Conservation (phyloP, 2,888 invertebrate species). For the Diarsia rubi region DNA sequence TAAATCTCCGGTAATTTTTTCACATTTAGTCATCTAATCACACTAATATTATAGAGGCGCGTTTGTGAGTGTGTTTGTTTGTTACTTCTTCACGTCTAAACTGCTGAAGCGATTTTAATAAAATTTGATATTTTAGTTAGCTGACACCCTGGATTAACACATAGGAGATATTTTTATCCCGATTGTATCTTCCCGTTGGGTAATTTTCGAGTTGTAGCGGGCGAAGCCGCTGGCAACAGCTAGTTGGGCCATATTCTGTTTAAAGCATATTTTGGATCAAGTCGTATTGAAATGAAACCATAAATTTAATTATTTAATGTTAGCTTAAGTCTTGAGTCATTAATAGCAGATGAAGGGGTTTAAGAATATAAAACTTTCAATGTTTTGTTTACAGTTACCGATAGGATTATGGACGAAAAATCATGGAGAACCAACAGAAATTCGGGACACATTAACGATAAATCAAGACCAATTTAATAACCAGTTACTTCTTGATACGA, state of each 20-base stretch:
- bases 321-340: background rate
- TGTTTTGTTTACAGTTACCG: conserved; percentile 62
- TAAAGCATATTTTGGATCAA: background rate
- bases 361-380: background rate
- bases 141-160: too few relatives aligned
- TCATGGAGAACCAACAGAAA: conserved; percentile 94
- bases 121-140: too few relatives aligned
- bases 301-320: background rate
- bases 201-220: too few relatives aligned
- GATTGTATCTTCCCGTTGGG: too few relatives aligned
- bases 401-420: conserved; percentile 91
- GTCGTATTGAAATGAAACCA: background rate
- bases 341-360: background rate
- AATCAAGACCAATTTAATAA: conserved; percentile 73
- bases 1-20: background rate
- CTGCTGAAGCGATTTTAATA: too few relatives aligned
- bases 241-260: background rate
- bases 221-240: too few relatives aligned
- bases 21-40: background rate
- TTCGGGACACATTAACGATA: conserved; percentile 86
- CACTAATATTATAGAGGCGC: too few relatives aligned
- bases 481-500: conserved; percentile 91
- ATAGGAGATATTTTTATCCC: too few relatives aligned
- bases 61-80: too few relatives aligned
- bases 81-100: too few relatives aligned